Percentiles rank a stretch among this genome's conserved stretches.
Evolutionary conservation across 2,113 vertebrate genomes (phyloP).

Genomic region (Protobothrops mucrosquamatus): DNA sequence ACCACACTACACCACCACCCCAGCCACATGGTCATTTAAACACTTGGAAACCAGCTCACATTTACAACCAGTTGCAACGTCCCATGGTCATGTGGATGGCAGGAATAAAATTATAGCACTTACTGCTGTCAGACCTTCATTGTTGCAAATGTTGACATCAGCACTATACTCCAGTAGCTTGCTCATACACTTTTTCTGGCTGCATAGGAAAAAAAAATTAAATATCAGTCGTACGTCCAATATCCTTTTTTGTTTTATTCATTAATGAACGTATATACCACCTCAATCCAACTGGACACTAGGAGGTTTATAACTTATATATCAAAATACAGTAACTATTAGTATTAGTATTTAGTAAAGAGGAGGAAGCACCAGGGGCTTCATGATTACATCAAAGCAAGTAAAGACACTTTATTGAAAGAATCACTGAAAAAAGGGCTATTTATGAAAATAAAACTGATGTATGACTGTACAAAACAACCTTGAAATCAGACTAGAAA

Average conservation of each 20-base stretch:
- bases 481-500: neutral
- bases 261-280: neutral
- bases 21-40: neutral
- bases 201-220: conserved; percentile 59
- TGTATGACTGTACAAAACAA: neutral
- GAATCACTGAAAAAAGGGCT: neutral
- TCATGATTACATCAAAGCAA: neutral
- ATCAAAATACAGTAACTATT: neutral
- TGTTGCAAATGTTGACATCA: conserved; percentile 99
- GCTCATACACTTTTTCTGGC: conserved; percentile 99
- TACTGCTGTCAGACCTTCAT: conserved; percentile 97
- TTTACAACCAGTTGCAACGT: neutral
- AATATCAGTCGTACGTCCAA: neutral
- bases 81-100: neutral
- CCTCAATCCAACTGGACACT: neutral
- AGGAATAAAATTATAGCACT: conserved; percentile 64
- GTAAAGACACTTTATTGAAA: neutral
- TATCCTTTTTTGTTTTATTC: neutral
- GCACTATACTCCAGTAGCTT: conserved; percentile 92
- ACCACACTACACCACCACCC: neutral
- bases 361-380: neutral
- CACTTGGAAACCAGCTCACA: neutral
- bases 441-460: neutral
- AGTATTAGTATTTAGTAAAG: neutral
- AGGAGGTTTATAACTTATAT: neutral